A percentile compares a stretch with the other conserved stretches of the same genome.
phyloP scores from a whole-genome alignment of 2,888 invertebrate species.

The Phalera bucephala region DNA sequence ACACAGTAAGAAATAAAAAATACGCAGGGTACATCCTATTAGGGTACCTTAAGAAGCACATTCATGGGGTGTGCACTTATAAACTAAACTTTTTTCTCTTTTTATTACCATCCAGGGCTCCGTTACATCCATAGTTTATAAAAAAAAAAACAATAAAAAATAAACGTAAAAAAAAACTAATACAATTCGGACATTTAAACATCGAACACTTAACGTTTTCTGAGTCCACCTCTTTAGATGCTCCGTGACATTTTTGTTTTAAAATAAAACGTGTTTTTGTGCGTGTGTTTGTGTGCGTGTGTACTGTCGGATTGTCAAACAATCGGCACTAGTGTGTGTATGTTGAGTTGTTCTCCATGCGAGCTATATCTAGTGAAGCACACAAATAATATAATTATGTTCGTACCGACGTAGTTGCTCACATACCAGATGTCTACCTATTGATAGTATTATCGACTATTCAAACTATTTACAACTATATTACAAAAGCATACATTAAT shows the following conservation, averaged over 20 bases:
- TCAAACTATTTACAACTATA: slow-evolving; percentile 43
- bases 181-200: slow-evolving; percentile 52
- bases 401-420: slow-evolving; percentile 68
- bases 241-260: slow-evolving; percentile 30
- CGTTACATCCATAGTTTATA: slow-evolving; percentile 50
- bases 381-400: slow-evolving; percentile 51
- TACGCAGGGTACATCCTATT: slow-evolving; percentile 68
- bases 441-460: too few relatives aligned
- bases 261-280: slow-evolving; percentile 39
- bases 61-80: slow-evolving; percentile 81
- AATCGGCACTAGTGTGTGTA: slow-evolving; percentile 7
- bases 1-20: slow-evolving; percentile 62
- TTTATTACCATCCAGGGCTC: slow-evolving; percentile 74
- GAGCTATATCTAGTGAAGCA: slow-evolving; percentile 67
- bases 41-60: slow-evolving; percentile 76
- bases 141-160: slow-evolving; percentile 23
- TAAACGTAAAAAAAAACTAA: slow-evolving; percentile 42
- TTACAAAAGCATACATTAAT: slow-evolving; percentile 48
- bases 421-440: slow-evolving; percentile 81
- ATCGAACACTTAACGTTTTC: slow-evolving; percentile 53
- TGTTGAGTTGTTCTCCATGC: slow-evolving; percentile 52
- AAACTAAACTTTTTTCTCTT: slow-evolving; percentile 41
- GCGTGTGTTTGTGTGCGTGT: slow-evolving; percentile 7
- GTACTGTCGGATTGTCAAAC: background rate
- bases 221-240: slow-evolving; percentile 30